A percentile compares a stretch with the other conserved stretches of the same genome.
Conservation (phyloP, 2,797 vertebrate species). For the Anabacerthia variegaticeps region DNA sequence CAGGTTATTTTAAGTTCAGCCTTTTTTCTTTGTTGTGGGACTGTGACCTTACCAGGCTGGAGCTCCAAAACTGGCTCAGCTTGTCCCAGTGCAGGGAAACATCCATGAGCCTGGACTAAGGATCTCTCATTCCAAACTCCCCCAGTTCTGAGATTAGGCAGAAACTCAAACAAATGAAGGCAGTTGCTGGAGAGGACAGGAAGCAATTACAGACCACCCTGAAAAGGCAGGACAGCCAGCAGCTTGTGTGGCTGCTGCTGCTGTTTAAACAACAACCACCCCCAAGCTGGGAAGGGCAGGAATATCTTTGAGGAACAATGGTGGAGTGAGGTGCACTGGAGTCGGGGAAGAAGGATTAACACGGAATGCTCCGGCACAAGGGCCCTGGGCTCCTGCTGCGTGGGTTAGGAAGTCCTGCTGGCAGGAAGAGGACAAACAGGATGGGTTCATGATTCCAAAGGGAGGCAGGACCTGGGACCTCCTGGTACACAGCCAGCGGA, state of each 20-base stretch:
- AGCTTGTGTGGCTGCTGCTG: conserved; percentile 66
- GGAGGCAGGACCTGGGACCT: not conserved
- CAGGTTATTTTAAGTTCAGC: not conserved
- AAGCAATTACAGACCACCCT: conserved; percentile 80
- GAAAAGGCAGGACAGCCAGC: conserved; percentile 54
- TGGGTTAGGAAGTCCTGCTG: not conserved
- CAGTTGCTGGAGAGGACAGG: conserved; percentile 74
- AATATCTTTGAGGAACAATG: conserved; percentile 52
- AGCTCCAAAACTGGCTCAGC: not conserved
- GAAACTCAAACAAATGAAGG: conserved; percentile 75
- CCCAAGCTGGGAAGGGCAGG: conserved; percentile 40
- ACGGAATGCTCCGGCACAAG: not conserved
- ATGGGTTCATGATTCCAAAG: conserved; percentile 6
- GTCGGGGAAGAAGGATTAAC: not conserved
- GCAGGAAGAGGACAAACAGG: conserved; percentile 55
- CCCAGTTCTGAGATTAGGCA: conserved; percentile 50
- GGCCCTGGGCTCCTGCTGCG: not conserved
- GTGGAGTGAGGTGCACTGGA: not conserved
- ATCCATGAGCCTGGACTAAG: conserved; percentile 35
- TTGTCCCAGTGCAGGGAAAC: not conserved
- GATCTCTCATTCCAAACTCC: conserved; percentile 8
- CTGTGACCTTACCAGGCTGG: not conserved
- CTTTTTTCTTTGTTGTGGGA: not conserved
- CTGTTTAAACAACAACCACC: conserved; percentile 63
- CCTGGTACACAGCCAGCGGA: not conserved